Conservation (phyloP, 2,113 vertebrate species). For the Aramus guarauna region DNA sequence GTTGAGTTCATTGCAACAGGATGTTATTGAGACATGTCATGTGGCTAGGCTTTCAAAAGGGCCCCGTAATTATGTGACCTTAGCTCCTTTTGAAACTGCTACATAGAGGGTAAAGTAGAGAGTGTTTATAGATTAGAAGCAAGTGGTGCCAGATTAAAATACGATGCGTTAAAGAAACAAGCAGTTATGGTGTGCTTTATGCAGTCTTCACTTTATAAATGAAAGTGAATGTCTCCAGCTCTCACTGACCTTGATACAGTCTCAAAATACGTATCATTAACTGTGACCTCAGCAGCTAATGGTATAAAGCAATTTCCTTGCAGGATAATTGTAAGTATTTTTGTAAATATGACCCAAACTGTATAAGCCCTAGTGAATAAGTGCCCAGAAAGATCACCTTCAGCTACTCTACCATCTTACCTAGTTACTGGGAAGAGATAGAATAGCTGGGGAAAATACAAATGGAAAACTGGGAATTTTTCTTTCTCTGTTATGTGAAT, state of each 20-base stretch:
- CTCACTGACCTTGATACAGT: not conserved
- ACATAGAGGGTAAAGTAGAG: not conserved
- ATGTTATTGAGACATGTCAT: not conserved
- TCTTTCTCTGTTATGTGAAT: not conserved
- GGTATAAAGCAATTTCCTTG: not conserved
- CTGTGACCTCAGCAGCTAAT: not conserved
- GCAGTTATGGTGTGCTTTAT: not conserved
- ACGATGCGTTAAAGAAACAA: not conserved
- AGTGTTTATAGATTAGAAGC: not conserved
- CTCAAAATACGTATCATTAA: not conserved
- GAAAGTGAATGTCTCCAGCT: not conserved
- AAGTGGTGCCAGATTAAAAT: not conserved
- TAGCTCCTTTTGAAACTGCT: not conserved
- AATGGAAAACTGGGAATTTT: not conserved
- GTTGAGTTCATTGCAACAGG: not conserved
- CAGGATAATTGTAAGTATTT: not conserved
- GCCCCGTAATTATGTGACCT: not conserved
- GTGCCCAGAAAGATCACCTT: not conserved
- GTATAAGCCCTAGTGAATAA: not conserved
- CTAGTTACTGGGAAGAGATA: not conserved
- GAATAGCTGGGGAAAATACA: not conserved
- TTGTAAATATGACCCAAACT: not conserved
- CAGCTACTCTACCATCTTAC: not conserved
- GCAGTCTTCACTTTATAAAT: constrained; percentile 1
- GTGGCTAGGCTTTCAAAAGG: not conserved